Conservation (phyloP, 2,888 invertebrate genomes). For the Lithophane semibrunnea region DNA sequence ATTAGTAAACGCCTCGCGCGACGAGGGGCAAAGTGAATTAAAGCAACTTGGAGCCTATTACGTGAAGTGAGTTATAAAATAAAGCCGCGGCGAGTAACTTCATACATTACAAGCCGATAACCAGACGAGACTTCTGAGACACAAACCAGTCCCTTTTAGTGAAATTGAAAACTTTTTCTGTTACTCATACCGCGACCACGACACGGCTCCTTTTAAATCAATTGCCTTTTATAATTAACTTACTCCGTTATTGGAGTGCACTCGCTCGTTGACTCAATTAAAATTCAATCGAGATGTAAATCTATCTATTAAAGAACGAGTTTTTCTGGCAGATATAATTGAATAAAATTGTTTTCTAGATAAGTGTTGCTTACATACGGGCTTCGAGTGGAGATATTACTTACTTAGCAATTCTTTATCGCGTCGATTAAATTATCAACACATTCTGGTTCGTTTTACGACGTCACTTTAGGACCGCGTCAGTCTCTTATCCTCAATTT, state of each 20-base stretch:
- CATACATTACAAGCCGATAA: conserved; percentile 91
- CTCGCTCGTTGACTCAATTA: conserved; percentile 87
- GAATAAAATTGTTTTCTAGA: conserved; percentile 78
- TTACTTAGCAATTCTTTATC: conserved; percentile 69
- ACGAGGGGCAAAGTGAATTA: conserved; percentile 85
- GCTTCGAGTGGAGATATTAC: conserved; percentile 64
- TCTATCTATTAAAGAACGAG: conserved; percentile 83
- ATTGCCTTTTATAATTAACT: conserved; percentile 91
- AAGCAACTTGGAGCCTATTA: conserved; percentile 87
- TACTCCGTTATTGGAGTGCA: conserved; percentile 88
- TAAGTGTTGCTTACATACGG: conserved; percentile 71
- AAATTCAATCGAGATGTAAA: conserved; percentile 88
- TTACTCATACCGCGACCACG: conserved; percentile 89
- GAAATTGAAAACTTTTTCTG: conserved; percentile 91
- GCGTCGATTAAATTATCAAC: conserved; percentile 65
- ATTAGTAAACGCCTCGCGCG: conserved; percentile 80
- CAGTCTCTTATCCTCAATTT: conserved; percentile 48
- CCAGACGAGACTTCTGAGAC: conserved; percentile 90
- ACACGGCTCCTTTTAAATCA: conserved; percentile 89
- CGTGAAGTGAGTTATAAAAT: conserved; percentile 90
- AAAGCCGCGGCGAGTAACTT: conserved; percentile 88
- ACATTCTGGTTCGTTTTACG: conserved; percentile 64
- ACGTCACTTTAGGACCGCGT: conserved; percentile 42
- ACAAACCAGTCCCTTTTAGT: conserved; percentile 91
- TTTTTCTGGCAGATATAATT: conserved; percentile 83